Conservation (phyloP, 2,888 invertebrate genomes). For the Andrena bicolor region DNA sequence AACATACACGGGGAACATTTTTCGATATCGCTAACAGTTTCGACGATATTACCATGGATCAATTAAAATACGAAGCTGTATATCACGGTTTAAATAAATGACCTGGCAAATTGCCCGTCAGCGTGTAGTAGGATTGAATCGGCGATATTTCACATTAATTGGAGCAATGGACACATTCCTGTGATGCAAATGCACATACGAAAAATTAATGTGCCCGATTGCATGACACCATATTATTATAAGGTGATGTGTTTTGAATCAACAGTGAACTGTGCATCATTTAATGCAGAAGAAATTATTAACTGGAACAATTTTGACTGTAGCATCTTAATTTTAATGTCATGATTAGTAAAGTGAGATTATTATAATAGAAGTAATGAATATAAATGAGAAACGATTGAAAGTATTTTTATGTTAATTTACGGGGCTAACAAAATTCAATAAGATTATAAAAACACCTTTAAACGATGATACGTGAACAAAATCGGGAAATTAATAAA, state of each 20-base stretch:
- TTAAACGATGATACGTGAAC: no score
- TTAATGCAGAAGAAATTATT: background rate
- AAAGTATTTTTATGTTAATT: no score
- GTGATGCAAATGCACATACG: background rate
- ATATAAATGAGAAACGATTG: no score
- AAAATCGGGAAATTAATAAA: no score
- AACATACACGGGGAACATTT: background rate
- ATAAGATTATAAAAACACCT: no score
- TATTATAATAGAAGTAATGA: background rate
- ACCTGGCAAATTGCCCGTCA: constrained; percentile 10
- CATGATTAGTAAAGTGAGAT: background rate
- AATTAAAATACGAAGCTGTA: background rate
- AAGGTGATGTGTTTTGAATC: background rate
- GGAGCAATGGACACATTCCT: background rate
- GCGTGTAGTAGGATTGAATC: constrained; percentile 1
- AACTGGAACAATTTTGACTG: background rate
- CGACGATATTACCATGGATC: constrained; percentile 2
- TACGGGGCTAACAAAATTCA: no score
- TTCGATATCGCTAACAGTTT: background rate
- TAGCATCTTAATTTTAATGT: background rate
- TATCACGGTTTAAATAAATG: constrained; percentile 9
- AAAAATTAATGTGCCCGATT: background rate
- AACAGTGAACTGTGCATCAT: background rate
- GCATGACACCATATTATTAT: background rate
- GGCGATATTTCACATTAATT: constrained; percentile 9